Base-by-base conservation (phyloP, 37 sponge, comb jelly and placozoan genomes). In the Chondrilla cf. caribensis region DNA sequence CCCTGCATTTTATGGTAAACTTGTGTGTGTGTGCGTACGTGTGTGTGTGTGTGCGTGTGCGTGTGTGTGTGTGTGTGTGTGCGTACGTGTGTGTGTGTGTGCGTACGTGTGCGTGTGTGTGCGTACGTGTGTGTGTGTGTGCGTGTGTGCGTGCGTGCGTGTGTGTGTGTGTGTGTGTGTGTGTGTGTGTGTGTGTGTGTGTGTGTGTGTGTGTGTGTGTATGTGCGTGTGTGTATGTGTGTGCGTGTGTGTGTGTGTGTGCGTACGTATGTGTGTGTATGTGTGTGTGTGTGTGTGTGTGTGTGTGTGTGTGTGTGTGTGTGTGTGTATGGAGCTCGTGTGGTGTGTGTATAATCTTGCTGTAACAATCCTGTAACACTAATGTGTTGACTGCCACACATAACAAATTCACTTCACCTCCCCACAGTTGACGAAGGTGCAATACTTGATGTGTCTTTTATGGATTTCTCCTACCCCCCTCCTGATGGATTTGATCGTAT, bases 401-500 rank as follows among this genome's bases (percentile, higher is more conserved):
- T 14, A 31, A n/a, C n/a, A 55, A 17, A 55, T 55, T 11, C 17
- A 17, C 17, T 19, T 55, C 17, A 17, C 35, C 35, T 6, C 21
- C 7, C 32, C 28, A 24, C 81, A 92, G 93, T 96, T 55, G 93
- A 90, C 64, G 93, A 92, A 59, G 93, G 91, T 17, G 96, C 96
- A 2, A 97, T 97, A 47, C 47, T 97, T 29, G 98, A 97, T 58
- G 95, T 93, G 39, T 83, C 87, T 41, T 97, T 97, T 82, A 80
- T 73, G 78, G 95, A 97, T 72, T 95, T 95, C 36, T 80, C 87
- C 78, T 97, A 82, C 79, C 95, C 95, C 58, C 91, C 98, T 18
- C 98, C 98, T 24, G 93, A 95, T 68, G 92, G 93, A 14, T 97
- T 90, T 84, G 93, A 90, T 54, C 76, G 88, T 24, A 97, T 97